phyloP scores from a whole-genome alignment of 1,140 invertebrate species.

The Piezodorus guildinii region DNA sequence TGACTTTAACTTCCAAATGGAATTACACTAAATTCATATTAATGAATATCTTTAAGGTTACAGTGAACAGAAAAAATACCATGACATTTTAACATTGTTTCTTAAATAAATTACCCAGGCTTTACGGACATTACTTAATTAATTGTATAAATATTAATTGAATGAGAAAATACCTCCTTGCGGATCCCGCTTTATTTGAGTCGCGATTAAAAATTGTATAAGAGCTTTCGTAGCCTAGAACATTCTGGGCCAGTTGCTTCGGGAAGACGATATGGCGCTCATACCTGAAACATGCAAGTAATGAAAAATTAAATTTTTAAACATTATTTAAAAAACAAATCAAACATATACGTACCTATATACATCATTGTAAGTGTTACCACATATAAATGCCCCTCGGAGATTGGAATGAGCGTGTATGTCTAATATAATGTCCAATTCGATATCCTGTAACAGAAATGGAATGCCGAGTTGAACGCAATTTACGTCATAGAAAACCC shows the following conservation, averaged over 20 bases:
- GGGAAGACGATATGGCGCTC: slow-evolving; percentile 80
- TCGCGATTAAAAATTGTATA: slow-evolving; percentile 88
- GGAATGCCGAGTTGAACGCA: no score
- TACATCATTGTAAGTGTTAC: slow-evolving; percentile 91
- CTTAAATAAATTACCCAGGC: no score
- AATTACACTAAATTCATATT: no score
- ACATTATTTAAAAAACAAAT: no score
- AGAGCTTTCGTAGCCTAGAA: slow-evolving; percentile 66
- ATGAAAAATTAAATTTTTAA: no score
- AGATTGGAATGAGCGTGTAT: slow-evolving; percentile 86
- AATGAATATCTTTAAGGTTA: no score
- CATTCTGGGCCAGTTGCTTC: slow-evolving; percentile 70
- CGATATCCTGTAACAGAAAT: slow-evolving; percentile 46
- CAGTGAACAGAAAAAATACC: no score
- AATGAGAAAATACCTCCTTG: slow-evolving; percentile 53
- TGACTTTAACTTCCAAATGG: no score
- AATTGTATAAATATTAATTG: no score
- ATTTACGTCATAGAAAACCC: no score
- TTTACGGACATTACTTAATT: no score
- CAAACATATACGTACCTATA: slow-evolving; percentile 48
- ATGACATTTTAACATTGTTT: no score
- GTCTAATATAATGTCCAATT: slow-evolving; percentile 87
- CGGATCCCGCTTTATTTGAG: slow-evolving; percentile 71
- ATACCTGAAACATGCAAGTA: slow-evolving; percentile 46
- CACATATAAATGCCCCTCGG: slow-evolving; percentile 88